Percentiles rank a stretch among this genome's conserved stretches.
Conservation (phyloP, 2,113 vertebrate genomes). For the Illadopsis cleaveri region DNA sequence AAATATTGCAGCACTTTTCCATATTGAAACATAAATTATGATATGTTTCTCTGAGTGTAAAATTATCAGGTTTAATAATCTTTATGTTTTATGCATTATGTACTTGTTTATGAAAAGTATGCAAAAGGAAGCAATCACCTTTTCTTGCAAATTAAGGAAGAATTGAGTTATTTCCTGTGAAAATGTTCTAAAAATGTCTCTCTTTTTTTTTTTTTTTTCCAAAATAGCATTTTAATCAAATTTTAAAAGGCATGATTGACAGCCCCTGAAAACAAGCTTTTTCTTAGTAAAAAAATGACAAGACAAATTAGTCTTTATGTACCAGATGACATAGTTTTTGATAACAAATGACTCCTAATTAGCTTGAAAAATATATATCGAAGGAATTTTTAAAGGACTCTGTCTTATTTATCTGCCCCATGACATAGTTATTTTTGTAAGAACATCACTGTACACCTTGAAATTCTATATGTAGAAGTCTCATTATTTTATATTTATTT, state of each 20-base stretch:
- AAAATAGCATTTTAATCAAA: not conserved
- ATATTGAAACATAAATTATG: not conserved
- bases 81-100: not conserved
- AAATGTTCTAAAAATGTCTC: not conserved
- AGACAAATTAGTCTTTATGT: not conserved
- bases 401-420: not conserved
- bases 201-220: not conserved
- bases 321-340: not conserved
- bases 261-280: fast-evolving
- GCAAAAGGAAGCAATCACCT: not conserved
- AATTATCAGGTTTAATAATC: not conserved
- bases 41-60: not conserved
- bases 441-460: not conserved
- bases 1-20: not conserved
- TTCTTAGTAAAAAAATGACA: not conserved
- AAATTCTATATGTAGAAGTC: not conserved
- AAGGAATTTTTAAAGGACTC: not conserved
- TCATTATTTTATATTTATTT: not conserved
- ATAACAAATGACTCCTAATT: not conserved
- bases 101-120: not conserved
- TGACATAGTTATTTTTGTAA: not conserved
- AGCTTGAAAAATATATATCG: not conserved
- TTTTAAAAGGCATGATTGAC: not conserved
- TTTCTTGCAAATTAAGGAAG: not conserved
- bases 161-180: not conserved